A percentile compares a stretch with the other conserved stretches of the same genome.
phyloP scores from a whole-genome alignment of 2,797 vertebrate species.

The Cottoperca gobio region DNA sequence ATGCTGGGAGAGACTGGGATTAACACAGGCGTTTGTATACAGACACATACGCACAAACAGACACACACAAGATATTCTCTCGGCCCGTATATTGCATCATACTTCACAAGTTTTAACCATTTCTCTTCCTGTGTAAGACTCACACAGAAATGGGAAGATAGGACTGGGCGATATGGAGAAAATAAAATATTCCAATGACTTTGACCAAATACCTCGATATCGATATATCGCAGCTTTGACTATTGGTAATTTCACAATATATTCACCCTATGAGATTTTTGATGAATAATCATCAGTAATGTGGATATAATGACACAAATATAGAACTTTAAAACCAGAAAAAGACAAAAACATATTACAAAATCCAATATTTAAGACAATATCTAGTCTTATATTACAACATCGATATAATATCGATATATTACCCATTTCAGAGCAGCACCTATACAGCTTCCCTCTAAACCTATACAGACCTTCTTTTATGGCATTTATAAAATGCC shows the following conservation, averaged over 20 bases:
- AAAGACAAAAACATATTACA: neutral
- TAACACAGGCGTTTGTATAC: constrained; percentile 77
- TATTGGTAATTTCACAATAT: too few species aligned
- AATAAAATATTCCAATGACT: too few species aligned
- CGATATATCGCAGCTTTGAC: too few species aligned
- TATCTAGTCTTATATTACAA: too few species aligned
- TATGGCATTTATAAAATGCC: constrained; percentile 32
- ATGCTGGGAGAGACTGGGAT: constrained; percentile 86
- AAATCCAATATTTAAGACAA: too few species aligned
- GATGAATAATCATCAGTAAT: too few species aligned
- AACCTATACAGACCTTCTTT: neutral
- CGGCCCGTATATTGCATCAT: constrained; percentile 58
- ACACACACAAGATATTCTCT: constrained; percentile 55
- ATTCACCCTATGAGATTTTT: too few species aligned
- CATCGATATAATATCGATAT: too few species aligned
- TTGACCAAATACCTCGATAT: too few species aligned
- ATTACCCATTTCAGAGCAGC: neutral
- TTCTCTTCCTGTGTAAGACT: constrained; percentile 10
- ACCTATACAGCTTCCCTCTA: neutral
- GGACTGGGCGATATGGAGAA: too few species aligned
- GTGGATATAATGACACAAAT: too few species aligned
- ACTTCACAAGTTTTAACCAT: constrained; percentile 38
- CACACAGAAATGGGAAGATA: constrained; percentile 1
- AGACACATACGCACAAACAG: constrained; percentile 63
- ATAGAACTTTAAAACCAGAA: neutral